These are phyloP conservation scores for silkworm (Bombyx mori) DNA, from an alignment of 1,140 invertebrate genomes.

Conservation along the genomic window ASM3026992v2 NC_085126.1:11192001-11192500, in stretches of 20 bases:
- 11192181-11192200: constrained; percentile 26
- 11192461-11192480: neutral
- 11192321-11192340: constrained; percentile 61
- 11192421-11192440: neutral
- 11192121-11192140: constrained; percentile 73
- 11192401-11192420: neutral
- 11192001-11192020: too few species aligned
- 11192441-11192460: neutral
- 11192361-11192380: constrained; percentile 32
- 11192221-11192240: constrained; percentile 71
- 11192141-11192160: too few species aligned
- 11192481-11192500: too few species aligned
- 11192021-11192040: too few species aligned
- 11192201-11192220: constrained; percentile 46
- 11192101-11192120: constrained; percentile 48
- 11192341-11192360: constrained; percentile 66
- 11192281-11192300: constrained; percentile 58
- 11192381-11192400: neutral
- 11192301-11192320: constrained; percentile 32
- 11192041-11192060: too few species aligned
- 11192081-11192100: constrained; percentile 39
- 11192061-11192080: too few species aligned
- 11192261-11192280: constrained; percentile 75
- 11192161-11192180: too few species aligned
- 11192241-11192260: constrained; percentile 78